Base-by-base conservation (phyloP, 2,797 vertebrate species). In the Cryptoblepharus egeriae region DNA sequence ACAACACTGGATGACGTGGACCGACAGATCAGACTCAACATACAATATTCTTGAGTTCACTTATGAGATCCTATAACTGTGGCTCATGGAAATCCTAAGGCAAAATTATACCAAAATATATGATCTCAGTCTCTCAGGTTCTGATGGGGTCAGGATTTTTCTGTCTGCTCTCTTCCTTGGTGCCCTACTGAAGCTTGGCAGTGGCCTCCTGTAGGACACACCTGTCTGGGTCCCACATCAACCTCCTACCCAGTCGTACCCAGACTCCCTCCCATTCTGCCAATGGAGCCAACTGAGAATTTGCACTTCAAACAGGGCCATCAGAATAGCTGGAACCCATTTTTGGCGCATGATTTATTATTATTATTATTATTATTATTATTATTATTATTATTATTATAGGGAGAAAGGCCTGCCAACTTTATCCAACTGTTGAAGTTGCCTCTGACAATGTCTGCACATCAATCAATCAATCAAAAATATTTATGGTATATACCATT, bases 291-390 rank as follows among this genome's bases (percentile, higher is more conserved):
- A 79, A 63, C 15, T 3, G 77, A 64, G 77, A 69, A 67, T 80
- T 75, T 79, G 71, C 75, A 77, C 67, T 30, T 70, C 71, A 30
- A 37, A 42, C 15, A 28, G 78, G 75, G 42, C 57, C n/a, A 35
- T 20, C 65, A 30, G 49, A 12, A 26, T 9, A 15, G 57, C 67
- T 83, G 81, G 81, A 71, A 64, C 26, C 4, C 24, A 5, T 55
- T 3, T 45, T 67, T 83, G 81, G 67, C 81, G 71, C 5, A 24
- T 57, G 60, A 32, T 6, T 3, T n/a, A n/a, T n/a, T n/a, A n/a
- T n/a, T n/a, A n/a, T n/a, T n/a, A n/a, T n/a, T n/a, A n/a, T n/a
- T n/a, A n/a, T n/a, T n/a, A n/a, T n/a, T n/a, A n/a, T n/a, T n/a
- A n/a, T n/a, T n/a, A n/a, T n/a, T n/a, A n/a, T n/a, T n/a, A n/a